Evolutionary conservation across 2,797 vertebrate genomes (phyloP).

Genomic region (Diplodus sargus): DNA sequence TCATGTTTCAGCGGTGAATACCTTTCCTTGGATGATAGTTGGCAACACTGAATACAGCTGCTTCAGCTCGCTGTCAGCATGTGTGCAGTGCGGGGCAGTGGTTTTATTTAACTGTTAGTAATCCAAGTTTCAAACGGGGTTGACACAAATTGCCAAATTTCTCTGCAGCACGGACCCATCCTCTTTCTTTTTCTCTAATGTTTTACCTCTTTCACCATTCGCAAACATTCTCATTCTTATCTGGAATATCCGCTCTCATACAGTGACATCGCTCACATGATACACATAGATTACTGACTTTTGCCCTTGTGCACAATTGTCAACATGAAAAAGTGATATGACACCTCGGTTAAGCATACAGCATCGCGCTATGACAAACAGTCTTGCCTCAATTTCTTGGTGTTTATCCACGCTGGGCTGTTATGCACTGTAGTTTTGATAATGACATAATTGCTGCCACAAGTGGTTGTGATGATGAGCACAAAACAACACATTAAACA

Average conservation of each 20-base stretch:
- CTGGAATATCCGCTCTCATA: conserved; percentile 31
- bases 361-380: background rate
- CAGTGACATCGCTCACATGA: background rate
- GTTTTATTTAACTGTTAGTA: conserved; percentile 62
- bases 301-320: conserved; percentile 31
- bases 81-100: conserved; percentile 15
- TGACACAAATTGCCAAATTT: conserved; percentile 42
- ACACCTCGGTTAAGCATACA: conserved; percentile 11
- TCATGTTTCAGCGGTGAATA: conserved; percentile 65
- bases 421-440: conserved; percentile 39
- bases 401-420: conserved; percentile 26
- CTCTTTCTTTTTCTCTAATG: background rate
- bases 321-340: conserved; percentile 14
- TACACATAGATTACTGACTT: conserved; percentile 5
- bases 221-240: conserved; percentile 32
- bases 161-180: conserved; percentile 29
- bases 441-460: conserved; percentile 59
- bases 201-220: conserved; percentile 3
- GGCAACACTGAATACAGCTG: conserved; percentile 49
- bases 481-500: conserved; percentile 52
- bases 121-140: conserved; percentile 34
- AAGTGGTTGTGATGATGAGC: conserved; percentile 45
- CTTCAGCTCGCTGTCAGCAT: conserved; percentile 60
- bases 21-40: conserved; percentile 59
- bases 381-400: conserved; percentile 22